Evolutionary conservation across 2,888 invertebrate genomes (phyloP).

Genomic region (Endotricha flammealis): DNA sequence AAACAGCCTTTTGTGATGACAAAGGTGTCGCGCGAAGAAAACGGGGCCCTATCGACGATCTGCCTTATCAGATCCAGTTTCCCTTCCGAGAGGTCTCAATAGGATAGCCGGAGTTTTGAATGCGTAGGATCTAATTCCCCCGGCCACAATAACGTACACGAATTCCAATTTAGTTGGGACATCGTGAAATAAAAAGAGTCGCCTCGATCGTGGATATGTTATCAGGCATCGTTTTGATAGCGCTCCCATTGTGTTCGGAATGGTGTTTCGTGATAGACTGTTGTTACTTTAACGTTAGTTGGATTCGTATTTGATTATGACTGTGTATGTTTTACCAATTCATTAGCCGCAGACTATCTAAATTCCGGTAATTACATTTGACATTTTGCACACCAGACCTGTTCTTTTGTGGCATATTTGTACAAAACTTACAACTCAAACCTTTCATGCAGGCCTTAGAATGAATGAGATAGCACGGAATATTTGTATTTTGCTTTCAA

Average conservation of each 20-base stretch:
- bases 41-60: slow-evolving; percentile 75
- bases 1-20: slow-evolving; percentile 76
- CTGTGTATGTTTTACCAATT: neutral
- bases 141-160: slow-evolving; percentile 62
- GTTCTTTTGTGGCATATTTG: neutral
- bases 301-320: neutral
- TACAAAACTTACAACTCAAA: too few relatives aligned
- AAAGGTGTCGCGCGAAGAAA: slow-evolving; percentile 77
- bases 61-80: slow-evolving; percentile 75
- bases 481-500: too few relatives aligned
- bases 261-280: slow-evolving; percentile 15
- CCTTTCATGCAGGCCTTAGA: too few relatives aligned
- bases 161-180: slow-evolving; percentile 63
- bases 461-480: too few relatives aligned
- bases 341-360: neutral
- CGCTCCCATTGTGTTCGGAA: slow-evolving; percentile 33
- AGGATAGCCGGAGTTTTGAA: slow-evolving; percentile 70
- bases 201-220: slow-evolving; percentile 37
- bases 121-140: slow-evolving; percentile 73
- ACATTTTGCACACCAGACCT: neutral
- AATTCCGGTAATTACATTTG: neutral
- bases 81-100: slow-evolving; percentile 76
- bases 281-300: slow-evolving; percentile 9
- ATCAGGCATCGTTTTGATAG: slow-evolving; percentile 47
- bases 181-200: slow-evolving; percentile 45